Conservation (phyloP, 1,140 invertebrate species). For the Mycetomoellerius zeteki region DNA sequence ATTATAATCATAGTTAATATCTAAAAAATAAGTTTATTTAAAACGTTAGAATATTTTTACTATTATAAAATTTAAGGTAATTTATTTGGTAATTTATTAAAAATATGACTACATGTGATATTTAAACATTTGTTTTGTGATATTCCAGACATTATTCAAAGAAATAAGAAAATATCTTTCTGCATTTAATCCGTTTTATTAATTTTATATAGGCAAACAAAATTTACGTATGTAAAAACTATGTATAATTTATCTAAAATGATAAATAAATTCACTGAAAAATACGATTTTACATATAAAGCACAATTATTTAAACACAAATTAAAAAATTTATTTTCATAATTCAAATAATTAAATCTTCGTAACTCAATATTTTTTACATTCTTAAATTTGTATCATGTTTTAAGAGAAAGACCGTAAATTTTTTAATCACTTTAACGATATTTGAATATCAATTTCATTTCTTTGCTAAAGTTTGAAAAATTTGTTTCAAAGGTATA, state of each 20-base stretch:
- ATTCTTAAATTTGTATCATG: background rate
- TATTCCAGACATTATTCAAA: background rate
- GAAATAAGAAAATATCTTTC: slow-evolving; percentile 2
- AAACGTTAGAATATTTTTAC: slow-evolving; percentile 3
- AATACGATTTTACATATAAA: background rate
- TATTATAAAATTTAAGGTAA: background rate
- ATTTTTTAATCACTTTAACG: background rate
- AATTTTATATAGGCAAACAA: slow-evolving; percentile 14
- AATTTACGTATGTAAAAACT: background rate
- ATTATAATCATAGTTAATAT: background rate
- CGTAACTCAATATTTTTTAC: background rate
- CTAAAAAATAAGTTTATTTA: slow-evolving; percentile 1
- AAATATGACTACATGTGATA: background rate
- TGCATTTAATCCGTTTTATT: background rate
- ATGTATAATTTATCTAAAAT: background rate
- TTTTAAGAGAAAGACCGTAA: background rate
- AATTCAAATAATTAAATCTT: background rate
- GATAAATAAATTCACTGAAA: background rate
- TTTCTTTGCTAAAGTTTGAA: background rate
- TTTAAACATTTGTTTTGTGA: background rate
- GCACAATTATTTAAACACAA: background rate
- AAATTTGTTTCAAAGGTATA: slow-evolving; percentile 17
- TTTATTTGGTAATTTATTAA: background rate
- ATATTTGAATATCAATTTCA: background rate
- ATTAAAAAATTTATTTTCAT: slow-evolving; percentile 7